Percentiles rank a stretch among this genome's conserved stretches.
These are phyloP conservation scores for Achatina immaculata DNA, from an alignment of 1,140 invertebrate genomes.

Conservation along the genomic window DNA sequence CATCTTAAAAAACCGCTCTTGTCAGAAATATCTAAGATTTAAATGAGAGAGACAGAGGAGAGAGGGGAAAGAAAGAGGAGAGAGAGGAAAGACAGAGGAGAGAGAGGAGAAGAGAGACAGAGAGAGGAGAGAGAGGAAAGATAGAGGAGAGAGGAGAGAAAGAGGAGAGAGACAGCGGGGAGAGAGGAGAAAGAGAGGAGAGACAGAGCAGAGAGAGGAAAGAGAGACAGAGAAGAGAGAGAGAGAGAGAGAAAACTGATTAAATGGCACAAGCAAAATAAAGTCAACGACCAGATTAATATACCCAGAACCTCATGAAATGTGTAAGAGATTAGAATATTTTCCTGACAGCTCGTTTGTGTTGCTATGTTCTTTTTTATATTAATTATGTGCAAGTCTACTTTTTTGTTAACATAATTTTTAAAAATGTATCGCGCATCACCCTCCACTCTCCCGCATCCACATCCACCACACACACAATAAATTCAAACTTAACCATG, in stretches of 20 bases:
- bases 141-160: slow-evolving; percentile 17
- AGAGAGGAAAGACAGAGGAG: slow-evolving; percentile 1
- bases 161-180: background rate
- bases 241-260: background rate
- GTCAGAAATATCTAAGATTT: background rate
- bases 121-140: background rate
- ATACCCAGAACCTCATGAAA: background rate
- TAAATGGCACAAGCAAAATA: background rate
- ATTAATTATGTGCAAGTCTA: no score
- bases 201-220: background rate
- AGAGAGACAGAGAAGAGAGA: slow-evolving; percentile 16
- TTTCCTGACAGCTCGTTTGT: background rate
- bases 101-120: background rate
- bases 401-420: no score
- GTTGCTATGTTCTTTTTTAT: no score
- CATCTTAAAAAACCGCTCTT: no score
- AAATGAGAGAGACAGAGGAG: slow-evolving; percentile 18
- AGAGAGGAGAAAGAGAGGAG: background rate
- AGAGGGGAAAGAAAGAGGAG: slow-evolving; percentile 1
- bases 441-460: no score
- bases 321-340: background rate
- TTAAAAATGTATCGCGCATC: no score
- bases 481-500: no score
- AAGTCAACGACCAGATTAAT: slow-evolving; percentile 4
- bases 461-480: no score